phyloP scores from a whole-genome alignment of 2,888 invertebrate species.

The Balanococcus diminutus region DNA sequence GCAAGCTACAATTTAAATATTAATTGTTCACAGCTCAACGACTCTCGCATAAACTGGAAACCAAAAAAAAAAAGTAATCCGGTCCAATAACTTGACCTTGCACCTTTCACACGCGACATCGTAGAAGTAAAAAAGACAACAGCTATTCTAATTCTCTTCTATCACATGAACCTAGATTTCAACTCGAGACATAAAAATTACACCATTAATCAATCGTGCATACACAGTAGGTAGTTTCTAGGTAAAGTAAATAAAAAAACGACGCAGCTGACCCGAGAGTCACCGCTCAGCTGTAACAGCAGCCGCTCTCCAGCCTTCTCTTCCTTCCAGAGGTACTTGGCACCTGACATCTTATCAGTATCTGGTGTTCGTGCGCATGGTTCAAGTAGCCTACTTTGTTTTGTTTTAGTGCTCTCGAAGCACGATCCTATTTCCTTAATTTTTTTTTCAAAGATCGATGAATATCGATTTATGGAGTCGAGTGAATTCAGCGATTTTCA shows the following conservation, averaged over 20 bases:
- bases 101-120: not conserved
- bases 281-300: not conserved
- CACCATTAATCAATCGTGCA: not conserved
- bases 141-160: not conserved
- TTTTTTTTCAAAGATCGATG: no score
- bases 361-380: not conserved
- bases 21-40: constrained; percentile 15
- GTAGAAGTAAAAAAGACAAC: not conserved
- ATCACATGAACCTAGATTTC: not conserved
- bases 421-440: no score
- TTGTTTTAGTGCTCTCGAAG: not conserved
- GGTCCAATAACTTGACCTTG: not conserved
- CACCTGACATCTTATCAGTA: not conserved
- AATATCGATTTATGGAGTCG: no score
- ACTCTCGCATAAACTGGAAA: not conserved
- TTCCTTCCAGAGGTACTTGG: not conserved
- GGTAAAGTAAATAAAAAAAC: not conserved
- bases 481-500: no score
- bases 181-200: not conserved
- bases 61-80: not conserved
- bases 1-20: not conserved
- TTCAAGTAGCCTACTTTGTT: not conserved
- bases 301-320: not conserved
- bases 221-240: not conserved
- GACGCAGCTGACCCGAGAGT: not conserved